phyloP scores from a whole-genome alignment of 2,113 vertebrate species.

The Phycodurus eques region DNA sequence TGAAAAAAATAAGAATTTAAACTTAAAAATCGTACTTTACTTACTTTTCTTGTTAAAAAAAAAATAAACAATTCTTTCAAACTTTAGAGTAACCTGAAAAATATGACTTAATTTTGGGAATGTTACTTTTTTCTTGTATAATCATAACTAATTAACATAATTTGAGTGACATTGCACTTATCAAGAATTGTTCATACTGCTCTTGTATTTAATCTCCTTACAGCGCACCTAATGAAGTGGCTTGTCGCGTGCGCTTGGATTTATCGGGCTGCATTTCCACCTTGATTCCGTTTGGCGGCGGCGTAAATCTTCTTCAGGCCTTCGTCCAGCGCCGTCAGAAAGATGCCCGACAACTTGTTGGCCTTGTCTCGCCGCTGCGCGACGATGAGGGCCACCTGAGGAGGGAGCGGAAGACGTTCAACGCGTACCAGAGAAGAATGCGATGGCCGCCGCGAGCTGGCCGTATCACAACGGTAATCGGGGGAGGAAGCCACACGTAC shows the following conservation, averaged over 20 bases:
- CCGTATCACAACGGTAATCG: neutral
- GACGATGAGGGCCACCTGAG: constrained; percentile 85
- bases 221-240: neutral
- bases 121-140: too few relatives aligned
- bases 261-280: constrained; percentile 53
- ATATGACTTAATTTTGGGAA: too few relatives aligned
- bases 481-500: neutral
- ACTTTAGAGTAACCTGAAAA: too few relatives aligned
- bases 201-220: too few relatives aligned
- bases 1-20: neutral
- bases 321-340: constrained; percentile 81
- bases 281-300: constrained; percentile 80
- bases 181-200: too few relatives aligned
- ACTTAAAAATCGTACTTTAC: too few relatives aligned
- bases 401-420: neutral
- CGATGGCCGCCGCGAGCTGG: neutral
- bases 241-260: neutral
- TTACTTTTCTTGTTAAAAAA: too few relatives aligned
- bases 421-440: constrained; percentile 3
- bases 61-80: too few relatives aligned
- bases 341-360: constrained; percentile 86
- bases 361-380: constrained; percentile 82
- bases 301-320: constrained; percentile 85
- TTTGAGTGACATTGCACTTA: too few relatives aligned
- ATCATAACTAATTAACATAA: too few relatives aligned